phyloP scores from a whole-genome alignment of 1,140 invertebrate species.

The Leptinotarsa defecta region DNA sequence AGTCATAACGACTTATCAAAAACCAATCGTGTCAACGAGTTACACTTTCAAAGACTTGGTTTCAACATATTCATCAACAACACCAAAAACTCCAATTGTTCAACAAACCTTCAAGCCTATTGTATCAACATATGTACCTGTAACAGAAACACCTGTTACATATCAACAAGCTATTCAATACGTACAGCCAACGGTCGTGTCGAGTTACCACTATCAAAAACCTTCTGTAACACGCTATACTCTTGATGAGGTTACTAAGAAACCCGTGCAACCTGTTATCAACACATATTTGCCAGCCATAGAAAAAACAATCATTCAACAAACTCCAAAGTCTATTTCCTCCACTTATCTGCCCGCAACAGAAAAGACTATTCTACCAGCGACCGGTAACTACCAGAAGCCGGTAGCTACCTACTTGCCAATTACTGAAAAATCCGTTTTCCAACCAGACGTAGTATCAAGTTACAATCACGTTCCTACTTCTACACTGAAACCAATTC shows the following conservation, averaged over 20 bases:
- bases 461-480: constrained; percentile 26
- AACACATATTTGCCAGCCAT: neutral
- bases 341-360: constrained; percentile 9
- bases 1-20: constrained; percentile 2
- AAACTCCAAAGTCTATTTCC: neutral
- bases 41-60: constrained; percentile 21
- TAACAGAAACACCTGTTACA: neutral
- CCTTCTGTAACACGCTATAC: constrained; percentile 32
- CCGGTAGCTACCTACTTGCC: neutral
- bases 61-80: constrained; percentile 1
- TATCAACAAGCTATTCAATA: constrained; percentile 1
- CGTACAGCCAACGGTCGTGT: constrained; percentile 35
- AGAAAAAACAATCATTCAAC: neutral
- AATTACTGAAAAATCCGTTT: neutral
- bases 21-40: constrained; percentile 3
- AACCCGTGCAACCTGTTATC: neutral
- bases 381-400: neutral
- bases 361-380: neutral
- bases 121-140: constrained; percentile 11
- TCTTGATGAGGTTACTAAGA: neutral
- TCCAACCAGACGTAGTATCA: constrained; percentile 6
- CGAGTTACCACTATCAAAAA: constrained; percentile 38
- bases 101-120: neutral
- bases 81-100: neutral
- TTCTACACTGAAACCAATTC: constrained; percentile 27